Percentiles rank a stretch among this genome's conserved stretches.
These are phyloP conservation scores for Peromyscus aztecus DNA, from an alignment of 2,797 vertebrate species.

Conservation along the genomic window DNA sequence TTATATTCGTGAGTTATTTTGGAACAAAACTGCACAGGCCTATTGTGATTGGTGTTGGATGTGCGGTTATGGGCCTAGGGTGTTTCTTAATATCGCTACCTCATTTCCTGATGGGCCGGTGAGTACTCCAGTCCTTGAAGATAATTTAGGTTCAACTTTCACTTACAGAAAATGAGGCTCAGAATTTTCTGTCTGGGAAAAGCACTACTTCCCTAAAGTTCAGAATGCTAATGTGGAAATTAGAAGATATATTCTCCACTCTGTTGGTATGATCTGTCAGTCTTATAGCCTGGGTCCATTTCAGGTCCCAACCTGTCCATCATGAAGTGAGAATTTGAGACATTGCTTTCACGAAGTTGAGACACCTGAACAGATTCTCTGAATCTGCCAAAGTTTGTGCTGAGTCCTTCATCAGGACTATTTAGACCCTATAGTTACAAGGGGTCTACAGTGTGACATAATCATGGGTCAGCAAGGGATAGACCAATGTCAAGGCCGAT, in stretches of 20 bases:
- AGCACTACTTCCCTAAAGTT: not conserved
- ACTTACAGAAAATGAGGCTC: not conserved
- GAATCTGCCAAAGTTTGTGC: not conserved
- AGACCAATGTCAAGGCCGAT: not conserved
- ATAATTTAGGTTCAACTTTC: not conserved
- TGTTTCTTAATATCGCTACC: slow-evolving; percentile 94
- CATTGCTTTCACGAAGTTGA: not conserved
- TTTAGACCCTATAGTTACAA: not conserved
- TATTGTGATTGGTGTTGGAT: slow-evolving; percentile 93
- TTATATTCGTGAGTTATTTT: slow-evolving; percentile 96
- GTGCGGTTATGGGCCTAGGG: slow-evolving; percentile 94
- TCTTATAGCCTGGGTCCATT: not conserved
- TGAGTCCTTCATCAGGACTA: not conserved
- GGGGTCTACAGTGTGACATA: not conserved
- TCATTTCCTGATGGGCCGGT: slow-evolving; percentile 96
- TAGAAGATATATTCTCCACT: not conserved
- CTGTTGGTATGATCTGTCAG: not conserved
- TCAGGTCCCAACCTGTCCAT: not conserved
- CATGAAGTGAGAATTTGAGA: not conserved
- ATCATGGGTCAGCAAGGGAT: not conserved
- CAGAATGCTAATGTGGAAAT: not conserved
- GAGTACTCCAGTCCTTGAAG: slow-evolving; percentile 81
- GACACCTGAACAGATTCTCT: not conserved
- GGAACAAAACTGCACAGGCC: slow-evolving; percentile 95
- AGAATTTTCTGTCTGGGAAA: not conserved